Conservation (phyloP, 2,888 invertebrate genomes). For the Dolichopus griseipennis region DNA sequence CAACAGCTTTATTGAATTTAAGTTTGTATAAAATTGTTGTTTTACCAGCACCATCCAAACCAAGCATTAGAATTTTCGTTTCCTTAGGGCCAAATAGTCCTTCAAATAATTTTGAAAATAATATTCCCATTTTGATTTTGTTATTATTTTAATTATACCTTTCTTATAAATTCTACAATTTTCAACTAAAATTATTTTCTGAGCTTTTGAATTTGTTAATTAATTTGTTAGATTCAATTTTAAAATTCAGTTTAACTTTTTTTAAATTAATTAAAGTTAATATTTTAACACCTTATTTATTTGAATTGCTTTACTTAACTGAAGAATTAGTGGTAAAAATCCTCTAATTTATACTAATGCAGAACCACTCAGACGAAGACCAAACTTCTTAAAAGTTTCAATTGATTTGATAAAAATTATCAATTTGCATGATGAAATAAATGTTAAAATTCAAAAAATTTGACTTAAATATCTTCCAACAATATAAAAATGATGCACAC, state of each 20-base stretch:
- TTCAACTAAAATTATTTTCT: too few relatives aligned
- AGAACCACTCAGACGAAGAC: neutral
- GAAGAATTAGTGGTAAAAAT: too few relatives aligned
- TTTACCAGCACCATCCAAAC: slow-evolving; percentile 99
- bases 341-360: neutral
- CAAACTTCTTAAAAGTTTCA: neutral
- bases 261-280: too few relatives aligned
- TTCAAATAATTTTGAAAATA: slow-evolving; percentile 95
- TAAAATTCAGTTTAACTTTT: too few relatives aligned
- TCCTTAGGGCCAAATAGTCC: slow-evolving; percentile 99
- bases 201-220: too few relatives aligned
- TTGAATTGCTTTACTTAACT: too few relatives aligned
- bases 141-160: slow-evolving; percentile 30
- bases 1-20: slow-evolving; percentile 99
- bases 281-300: neutral
- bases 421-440: too few relatives aligned
- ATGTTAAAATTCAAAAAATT: too few relatives aligned
- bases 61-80: slow-evolving; percentile 99
- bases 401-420: too few relatives aligned
- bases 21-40: slow-evolving; percentile 99
- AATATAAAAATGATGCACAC: too few relatives aligned
- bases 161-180: too few relatives aligned
- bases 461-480: too few relatives aligned
- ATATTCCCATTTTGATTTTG: slow-evolving; percentile 78
- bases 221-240: neutral